These are phyloP conservation scores for Hyperoplus lanceolatus DNA, from an alignment of 2,797 vertebrate genomes.

Conservation along the genomic window DNA sequence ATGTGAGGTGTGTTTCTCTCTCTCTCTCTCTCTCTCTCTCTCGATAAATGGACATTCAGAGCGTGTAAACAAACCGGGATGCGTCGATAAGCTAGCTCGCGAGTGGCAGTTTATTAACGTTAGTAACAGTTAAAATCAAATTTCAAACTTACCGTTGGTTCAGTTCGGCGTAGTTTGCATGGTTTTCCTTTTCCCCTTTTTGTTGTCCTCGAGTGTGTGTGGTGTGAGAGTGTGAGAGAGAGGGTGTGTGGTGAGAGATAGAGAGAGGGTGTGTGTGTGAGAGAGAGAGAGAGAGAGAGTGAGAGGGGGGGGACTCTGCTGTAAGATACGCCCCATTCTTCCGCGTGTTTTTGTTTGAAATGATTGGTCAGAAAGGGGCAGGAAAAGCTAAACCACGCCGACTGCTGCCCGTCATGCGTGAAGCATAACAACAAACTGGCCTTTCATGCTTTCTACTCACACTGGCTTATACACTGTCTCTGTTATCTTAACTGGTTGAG, in stretches of 20 bases:
- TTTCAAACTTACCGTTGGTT: slow-evolving; percentile 41
- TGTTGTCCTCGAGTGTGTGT: neutral
- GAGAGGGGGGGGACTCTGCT: neutral
- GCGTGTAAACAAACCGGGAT: neutral
- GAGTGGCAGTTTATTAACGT: neutral
- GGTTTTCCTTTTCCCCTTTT: neutral
- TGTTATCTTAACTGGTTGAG: neutral
- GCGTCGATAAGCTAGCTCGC: neutral
- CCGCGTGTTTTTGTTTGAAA: slow-evolving; percentile 83
- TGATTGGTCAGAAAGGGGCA: slow-evolving; percentile 78
- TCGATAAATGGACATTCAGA: neutral
- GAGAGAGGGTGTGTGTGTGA: neutral
- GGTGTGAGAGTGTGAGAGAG: neutral
- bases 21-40: too few relatives aligned
- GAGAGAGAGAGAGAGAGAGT: too few relatives aligned
- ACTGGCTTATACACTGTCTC: slow-evolving; percentile 9
- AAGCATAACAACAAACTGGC: slow-evolving; percentile 30
- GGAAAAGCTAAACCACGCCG: slow-evolving; percentile 43
- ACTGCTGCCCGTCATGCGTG: slow-evolving; percentile 10
- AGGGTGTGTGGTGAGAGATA: neutral
- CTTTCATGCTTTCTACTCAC: neutral
- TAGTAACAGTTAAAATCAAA: neutral
- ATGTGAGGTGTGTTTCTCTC: neutral
- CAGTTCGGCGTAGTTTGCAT: neutral
- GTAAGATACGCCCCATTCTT: slow-evolving; percentile 44